Conservation (phyloP, 2,113 vertebrate genomes). For the Noctilio leporinus region DNA sequence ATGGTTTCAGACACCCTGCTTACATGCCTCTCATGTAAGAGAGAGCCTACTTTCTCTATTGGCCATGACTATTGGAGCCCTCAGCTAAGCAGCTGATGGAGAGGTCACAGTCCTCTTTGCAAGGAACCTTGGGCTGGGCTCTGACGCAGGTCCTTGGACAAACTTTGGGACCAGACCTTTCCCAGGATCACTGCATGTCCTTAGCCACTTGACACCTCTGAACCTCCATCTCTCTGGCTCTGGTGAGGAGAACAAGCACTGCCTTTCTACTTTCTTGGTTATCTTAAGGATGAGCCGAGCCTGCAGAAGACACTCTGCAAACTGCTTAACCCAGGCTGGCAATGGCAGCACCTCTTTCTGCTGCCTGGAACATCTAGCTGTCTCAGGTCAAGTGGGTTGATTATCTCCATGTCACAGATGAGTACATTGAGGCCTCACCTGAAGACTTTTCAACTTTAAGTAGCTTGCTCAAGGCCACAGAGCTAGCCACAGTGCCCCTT, state of each 20-base stretch:
- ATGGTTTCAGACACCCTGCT: not conserved
- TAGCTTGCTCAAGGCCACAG: not conserved
- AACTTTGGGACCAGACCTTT: not conserved
- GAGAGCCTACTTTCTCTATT: not conserved
- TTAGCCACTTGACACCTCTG: not conserved
- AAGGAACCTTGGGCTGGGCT: not conserved
- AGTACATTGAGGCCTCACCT: not conserved
- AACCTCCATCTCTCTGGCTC: not conserved
- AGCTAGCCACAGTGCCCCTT: not conserved
- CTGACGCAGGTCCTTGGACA: too few species aligned
- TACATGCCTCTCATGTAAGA: not conserved
- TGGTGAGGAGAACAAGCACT: not conserved
- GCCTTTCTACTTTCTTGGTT: not conserved
- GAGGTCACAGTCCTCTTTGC: not conserved
- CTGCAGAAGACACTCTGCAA: not conserved
- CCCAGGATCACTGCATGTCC: not conserved
- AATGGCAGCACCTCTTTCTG: not conserved
- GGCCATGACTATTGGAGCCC: not conserved
- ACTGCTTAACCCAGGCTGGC: not conserved
- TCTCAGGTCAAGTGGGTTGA: not conserved
- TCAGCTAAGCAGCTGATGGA: not conserved
- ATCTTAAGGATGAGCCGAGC: not conserved
- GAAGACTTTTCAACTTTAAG: not conserved
- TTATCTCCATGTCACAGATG: not conserved
- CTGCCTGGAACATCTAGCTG: not conserved